Conservation (phyloP, 2,797 vertebrate species). For the Sebastes kiyomatsui region DNA sequence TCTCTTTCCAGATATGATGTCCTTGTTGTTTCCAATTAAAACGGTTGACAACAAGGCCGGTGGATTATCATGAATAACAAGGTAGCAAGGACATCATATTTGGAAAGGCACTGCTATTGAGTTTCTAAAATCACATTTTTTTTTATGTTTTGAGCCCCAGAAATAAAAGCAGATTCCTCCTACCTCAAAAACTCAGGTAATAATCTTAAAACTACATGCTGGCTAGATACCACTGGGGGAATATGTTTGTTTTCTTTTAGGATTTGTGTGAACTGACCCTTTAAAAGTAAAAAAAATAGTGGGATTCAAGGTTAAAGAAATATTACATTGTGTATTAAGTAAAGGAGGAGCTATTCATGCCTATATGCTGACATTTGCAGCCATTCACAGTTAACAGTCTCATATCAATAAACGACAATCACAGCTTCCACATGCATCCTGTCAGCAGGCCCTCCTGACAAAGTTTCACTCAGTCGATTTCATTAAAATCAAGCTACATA, state of each 20-base stretch:
- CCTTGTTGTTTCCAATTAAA: neutral
- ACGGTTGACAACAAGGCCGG: neutral
- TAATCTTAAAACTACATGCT: neutral
- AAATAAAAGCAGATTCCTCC: neutral
- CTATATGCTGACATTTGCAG: slow-evolving; percentile 42
- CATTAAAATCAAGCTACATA: slow-evolving; percentile 29
- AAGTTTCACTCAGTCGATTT: neutral
- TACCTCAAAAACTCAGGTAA: neutral
- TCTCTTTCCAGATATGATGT: neutral
- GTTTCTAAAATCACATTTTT: neutral
- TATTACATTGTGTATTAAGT: slow-evolving; percentile 24
- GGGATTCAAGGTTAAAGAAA: slow-evolving; percentile 39
- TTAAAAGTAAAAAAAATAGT: slow-evolving; percentile 21
- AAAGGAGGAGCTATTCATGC: slow-evolving; percentile 47
- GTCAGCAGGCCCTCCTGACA: neutral
- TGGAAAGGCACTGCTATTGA: neutral
- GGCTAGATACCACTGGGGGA: neutral
- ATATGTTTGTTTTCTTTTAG: neutral
- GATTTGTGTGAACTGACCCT: slow-evolving; percentile 45
- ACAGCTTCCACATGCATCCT: slow-evolving; percentile 58
- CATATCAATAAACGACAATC: slow-evolving; percentile 18
- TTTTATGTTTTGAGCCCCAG: neutral
- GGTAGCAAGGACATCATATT: neutral
- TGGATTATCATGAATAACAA: neutral
- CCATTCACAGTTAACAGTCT: slow-evolving; percentile 23